Evolutionary conservation across 1,140 invertebrate genomes (phyloP), one percentile per base, ranked within the genome.

Genomic region (Drosophila mayri): DNA sequence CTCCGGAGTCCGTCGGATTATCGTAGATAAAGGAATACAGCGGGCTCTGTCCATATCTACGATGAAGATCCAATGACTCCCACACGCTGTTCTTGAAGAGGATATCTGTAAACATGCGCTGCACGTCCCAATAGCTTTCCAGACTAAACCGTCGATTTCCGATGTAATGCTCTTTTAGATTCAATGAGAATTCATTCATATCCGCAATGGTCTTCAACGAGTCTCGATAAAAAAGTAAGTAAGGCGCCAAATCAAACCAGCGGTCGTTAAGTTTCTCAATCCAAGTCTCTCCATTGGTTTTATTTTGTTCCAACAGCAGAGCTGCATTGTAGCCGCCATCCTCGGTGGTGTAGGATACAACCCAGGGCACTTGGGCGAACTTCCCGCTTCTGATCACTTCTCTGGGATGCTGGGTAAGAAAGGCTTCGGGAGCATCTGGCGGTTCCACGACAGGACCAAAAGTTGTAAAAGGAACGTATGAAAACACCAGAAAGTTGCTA

Each of bases 391-490:
- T 76, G 1, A 95, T 88, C 5, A 95, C 92, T 40, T 94, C 91
- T 18, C 81, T 79, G 0, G 95, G 94, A n/a, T 92, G 61, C 43
- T 93, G 68, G 18, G 91, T 92, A 2, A 95, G 90, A 65, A 95
- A 95, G 3, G 94, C 92, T 7, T 92, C 54, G 16, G 46, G 25
- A 1, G 65, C 40, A 40, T 77, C 63, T 10, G 20, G 4, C 1
- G 76, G 43, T 57, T 95, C 95, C 0, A 94, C 79, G 0, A 94
- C 93, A n/a, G 94, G 94, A 7, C 94, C 95, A 76, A 95, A 95
- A 0, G 94, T 94, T 9, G 93, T 88, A 65, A 94, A 94, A 11
- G 95, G 95, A 77, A 94, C 94, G 57, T 93, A 94, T 8, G 93
- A 76, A 91, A 94, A 94, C 11, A 90, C 68, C 1, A 86, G 61